Conservation (phyloP, 1,140 invertebrate species). For the Pachypsylla venusta region DNA sequence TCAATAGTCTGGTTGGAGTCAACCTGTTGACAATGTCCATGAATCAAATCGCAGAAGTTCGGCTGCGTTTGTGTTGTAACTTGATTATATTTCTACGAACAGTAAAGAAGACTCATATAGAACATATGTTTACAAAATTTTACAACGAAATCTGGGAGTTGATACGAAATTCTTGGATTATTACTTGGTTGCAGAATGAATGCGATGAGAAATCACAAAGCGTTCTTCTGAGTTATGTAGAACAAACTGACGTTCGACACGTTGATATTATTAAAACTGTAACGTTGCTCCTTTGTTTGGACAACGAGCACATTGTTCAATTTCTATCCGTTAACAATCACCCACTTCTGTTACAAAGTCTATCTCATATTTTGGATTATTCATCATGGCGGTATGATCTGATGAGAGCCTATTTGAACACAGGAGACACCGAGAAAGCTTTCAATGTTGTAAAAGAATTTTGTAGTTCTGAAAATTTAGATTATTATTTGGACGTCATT, state of each 20-base stretch:
- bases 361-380: not conserved
- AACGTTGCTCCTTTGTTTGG: not conserved
- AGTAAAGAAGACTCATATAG: not conserved
- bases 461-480: not conserved
- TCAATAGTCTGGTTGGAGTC: not conserved
- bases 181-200: not conserved
- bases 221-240: not conserved
- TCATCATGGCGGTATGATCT: not conserved
- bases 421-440: not conserved
- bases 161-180: not conserved
- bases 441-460: not conserved
- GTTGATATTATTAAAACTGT: not conserved
- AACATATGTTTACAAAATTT: not conserved
- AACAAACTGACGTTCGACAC: not conserved
- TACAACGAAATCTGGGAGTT: not conserved
- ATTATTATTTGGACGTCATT: not conserved
- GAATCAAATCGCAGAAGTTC: not conserved
- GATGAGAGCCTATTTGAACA: not conserved
- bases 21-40: not conserved
- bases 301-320: not conserved
- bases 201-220: not conserved
- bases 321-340: not conserved
- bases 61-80: not conserved
- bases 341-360: not conserved
- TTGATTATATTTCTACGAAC: not conserved